Evolutionary conservation across 1,140 invertebrate species (phyloP).

Genomic region (Drosophila paulistorum): DNA sequence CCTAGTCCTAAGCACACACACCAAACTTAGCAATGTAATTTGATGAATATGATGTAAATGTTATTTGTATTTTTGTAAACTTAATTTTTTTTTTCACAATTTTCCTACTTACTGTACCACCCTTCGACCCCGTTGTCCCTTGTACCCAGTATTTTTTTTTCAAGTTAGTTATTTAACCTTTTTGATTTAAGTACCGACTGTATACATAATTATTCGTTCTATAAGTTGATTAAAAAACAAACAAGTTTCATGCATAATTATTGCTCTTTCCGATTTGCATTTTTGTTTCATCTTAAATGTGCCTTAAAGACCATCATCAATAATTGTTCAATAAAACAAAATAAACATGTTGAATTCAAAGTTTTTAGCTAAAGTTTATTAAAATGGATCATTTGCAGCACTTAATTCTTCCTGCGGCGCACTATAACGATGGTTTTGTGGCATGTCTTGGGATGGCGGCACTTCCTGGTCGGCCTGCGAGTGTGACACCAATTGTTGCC

Average conservation of each 20-base stretch:
- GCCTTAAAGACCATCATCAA: conserved; percentile 13
- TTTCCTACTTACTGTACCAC: conserved; percentile 7
- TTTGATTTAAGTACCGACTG: conserved; percentile 23
- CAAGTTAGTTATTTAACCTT: conserved; percentile 25
- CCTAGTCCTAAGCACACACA: conserved; percentile 28
- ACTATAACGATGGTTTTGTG: conserved; percentile 1
- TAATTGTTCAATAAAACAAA: conserved; percentile 12
- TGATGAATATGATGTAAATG: conserved; percentile 40
- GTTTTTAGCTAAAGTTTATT: not conserved
- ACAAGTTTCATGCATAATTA: not conserved
- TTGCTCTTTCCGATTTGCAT: not conserved
- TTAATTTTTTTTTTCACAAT: conserved; percentile 22
- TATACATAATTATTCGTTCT: conserved; percentile 28
- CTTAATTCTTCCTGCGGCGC: not conserved
- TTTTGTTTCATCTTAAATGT: conserved; percentile 10
- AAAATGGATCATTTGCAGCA: not conserved
- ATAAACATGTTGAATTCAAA: conserved; percentile 5
- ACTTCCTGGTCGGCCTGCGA: not conserved
- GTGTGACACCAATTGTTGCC: conserved; percentile 13
- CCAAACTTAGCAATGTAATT: conserved; percentile 49
- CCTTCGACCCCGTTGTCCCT: conserved; percentile 22
- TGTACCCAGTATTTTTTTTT: conserved; percentile 47
- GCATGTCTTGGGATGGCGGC: not conserved
- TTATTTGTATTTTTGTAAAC: conserved; percentile 53
- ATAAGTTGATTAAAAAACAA: conserved; percentile 55